phyloP scores from a whole-genome alignment of 2,113 vertebrate species.

The Menura novaehollandiae region DNA sequence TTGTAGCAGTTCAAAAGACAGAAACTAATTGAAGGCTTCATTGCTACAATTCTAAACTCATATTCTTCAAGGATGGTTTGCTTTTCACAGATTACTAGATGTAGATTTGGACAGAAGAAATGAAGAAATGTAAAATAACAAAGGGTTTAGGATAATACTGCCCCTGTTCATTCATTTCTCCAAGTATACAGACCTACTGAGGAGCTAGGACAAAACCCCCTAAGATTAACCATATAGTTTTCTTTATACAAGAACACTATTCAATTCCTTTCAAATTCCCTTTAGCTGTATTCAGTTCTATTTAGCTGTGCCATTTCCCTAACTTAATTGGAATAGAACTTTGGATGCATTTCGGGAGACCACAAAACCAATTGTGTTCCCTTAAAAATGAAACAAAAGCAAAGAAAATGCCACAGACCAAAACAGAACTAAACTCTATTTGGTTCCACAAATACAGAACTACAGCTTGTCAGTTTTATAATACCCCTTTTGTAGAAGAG shows the following conservation, averaged over 20 bases:
- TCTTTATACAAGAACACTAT: neutral
- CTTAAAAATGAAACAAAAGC: neutral
- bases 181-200: neutral
- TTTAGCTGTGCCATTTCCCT: neutral
- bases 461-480: neutral
- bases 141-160: neutral
- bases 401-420: neutral
- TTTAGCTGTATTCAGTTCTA: neutral
- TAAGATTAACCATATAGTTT: neutral
- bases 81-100: neutral
- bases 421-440: neutral
- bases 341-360: neutral
- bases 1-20: conserved; percentile 19
- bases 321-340: neutral
- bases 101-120: neutral
- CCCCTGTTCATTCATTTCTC: neutral
- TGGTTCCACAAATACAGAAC: neutral
- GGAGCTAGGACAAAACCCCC: neutral
- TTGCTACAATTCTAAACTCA: neutral
- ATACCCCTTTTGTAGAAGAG: neutral
- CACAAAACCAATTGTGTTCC: neutral
- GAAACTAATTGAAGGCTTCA: neutral
- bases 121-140: neutral
- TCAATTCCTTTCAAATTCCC: neutral
- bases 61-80: neutral